Conservation (phyloP, 2,888 invertebrate species). For the Tipula unca region DNA sequence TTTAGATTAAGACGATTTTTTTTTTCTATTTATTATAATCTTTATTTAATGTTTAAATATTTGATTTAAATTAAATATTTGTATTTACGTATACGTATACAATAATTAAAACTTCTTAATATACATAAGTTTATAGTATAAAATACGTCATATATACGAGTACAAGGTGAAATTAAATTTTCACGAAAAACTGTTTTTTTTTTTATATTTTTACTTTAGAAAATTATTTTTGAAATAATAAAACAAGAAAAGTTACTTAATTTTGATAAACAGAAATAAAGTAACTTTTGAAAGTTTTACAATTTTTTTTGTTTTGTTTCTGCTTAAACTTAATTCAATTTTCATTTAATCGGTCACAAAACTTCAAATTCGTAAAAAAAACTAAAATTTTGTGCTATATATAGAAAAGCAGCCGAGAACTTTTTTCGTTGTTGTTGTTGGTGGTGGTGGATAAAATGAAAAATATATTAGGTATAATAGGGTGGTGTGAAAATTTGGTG, state of each 20-base stretch:
- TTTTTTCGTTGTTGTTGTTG: neutral
- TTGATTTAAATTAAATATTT: slow-evolving; percentile 8
- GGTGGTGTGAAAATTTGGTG: too few relatives aligned
- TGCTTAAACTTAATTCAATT: neutral
- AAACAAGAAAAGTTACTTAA: slow-evolving; percentile 4
- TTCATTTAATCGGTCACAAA: neutral
- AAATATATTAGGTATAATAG: too few relatives aligned
- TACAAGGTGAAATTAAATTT: neutral
- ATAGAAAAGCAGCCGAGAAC: neutral
- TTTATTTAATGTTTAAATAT: slow-evolving; percentile 3
- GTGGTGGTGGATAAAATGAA: too few relatives aligned
- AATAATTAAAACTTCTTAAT: neutral
- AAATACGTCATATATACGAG: neutral
- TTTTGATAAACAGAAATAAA: neutral
- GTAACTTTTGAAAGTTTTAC: neutral
- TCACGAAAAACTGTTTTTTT: too few relatives aligned
- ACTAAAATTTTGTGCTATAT: neutral
- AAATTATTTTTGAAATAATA: neutral
- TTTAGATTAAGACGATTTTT: neutral
- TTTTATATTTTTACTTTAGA: neutral
- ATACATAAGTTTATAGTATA: neutral
- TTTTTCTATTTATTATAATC: neutral
- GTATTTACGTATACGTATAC: neutral
- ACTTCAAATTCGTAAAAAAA: neutral
- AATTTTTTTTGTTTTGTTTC: neutral